Evolutionary conservation across 2,888 invertebrate species (phyloP), one percentile per base, ranked within the genome.

Genomic region (Phlogophora meticulosa): DNA sequence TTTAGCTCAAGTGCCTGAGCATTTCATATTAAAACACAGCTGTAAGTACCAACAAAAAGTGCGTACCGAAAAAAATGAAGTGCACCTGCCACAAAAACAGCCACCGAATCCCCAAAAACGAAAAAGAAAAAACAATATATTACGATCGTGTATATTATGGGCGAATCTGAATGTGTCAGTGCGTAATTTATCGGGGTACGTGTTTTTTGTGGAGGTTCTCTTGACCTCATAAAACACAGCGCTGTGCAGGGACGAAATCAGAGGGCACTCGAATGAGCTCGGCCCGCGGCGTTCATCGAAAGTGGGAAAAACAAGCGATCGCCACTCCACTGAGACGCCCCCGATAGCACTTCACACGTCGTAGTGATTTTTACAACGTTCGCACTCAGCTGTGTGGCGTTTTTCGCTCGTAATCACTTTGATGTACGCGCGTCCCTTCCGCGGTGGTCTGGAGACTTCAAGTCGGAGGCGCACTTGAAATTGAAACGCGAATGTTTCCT

Each of bases 171-270:
- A 93, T 94, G 94, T 94, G 95, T 95, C 95, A 94, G 94, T 94
- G 92, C 91, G 93, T 94, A 94, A 95, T 95, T 95, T 95, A 95
- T 94, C 88, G 92, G 86, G 88, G 91, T 91, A 78, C 91, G 92
- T 92, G 91, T 94, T 95, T 95, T 95, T 94, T 94, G 94, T 92
- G 92, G 91, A 90, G 92, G 92, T 89, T 90, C 90, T 91, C 95
- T 95, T 95, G 95, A 95, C 95, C 95, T 94, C 95, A 92, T 95
- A 95, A 95, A 95, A 94, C 90, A 94, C 94, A 94, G 93, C 87
- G 92, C 90, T 87, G 82, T 85, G 90, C 88, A 90, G 91, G 88
- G 90, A 88, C 88, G 89, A 88, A 93, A 92, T 91, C 93, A 90
- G 90, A 89, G 92, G 89, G 91, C 90, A 82, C 94, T 94, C 87